Evolutionary conservation across 2,797 vertebrate genomes (phyloP), one percentile per base, ranked within the genome.

Genomic region (Triplophysa bombifrons): DNA sequence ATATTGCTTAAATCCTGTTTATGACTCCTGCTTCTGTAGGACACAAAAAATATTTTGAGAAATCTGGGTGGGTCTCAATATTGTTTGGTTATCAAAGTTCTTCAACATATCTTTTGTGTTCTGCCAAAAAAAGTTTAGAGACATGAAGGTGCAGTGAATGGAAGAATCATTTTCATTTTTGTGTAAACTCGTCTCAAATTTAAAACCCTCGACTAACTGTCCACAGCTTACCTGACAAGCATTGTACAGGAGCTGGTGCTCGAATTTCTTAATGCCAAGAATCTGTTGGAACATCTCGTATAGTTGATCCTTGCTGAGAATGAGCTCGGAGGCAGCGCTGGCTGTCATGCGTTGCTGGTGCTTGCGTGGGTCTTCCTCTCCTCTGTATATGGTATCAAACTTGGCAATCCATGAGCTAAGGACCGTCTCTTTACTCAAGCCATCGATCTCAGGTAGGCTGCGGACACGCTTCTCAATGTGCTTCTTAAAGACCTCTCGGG

Each of bases 251-350:
- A 98, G 94, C 88, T 99, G 97, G 89, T 99, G 98, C 81, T 99
- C 97, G 7, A 99, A 98, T 83, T 99, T 98, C 87, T 96, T 96
- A 89, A 99, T 95, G 68, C 96, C 94, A 22, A 99, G 92, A 86
- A 99, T 98, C 84, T 96, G 96, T 91, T 99, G 97, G 91, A 99
- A 99, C 97, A 99, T 99, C 89, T 98, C 95, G 0, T 98, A 99
- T 74, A 99, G 95, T 80, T 99, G 97, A 86, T 99, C 97, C 84
- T 99, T 99, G 89, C 97, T 99, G 85, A 99, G 96, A 89, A 99
- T 99, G 82, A 99, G 95, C 89, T 98, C 98, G 0, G 98, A 98
- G 83, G 96, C 96, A 0, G 96, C 95, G 0, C 96, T 96, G 0
- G 94, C 91, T 0, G 94, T 96, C 94, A 96, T 95, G 51, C 95